Evolutionary conservation across 2,888 invertebrate genomes (phyloP).

Genomic region (Fabriciana adippe): DNA sequence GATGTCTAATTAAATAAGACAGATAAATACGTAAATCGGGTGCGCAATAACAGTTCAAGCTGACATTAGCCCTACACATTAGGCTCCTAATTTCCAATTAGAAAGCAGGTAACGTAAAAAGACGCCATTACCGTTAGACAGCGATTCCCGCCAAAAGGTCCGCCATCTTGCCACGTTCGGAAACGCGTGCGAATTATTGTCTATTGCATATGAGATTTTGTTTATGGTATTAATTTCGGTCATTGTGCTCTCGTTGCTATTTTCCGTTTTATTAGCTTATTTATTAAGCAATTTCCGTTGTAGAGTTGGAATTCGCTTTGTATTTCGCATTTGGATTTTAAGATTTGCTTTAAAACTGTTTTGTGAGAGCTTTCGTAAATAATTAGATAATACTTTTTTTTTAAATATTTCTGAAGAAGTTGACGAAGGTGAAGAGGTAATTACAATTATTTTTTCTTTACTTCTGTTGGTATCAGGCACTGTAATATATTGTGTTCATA

Average conservation of each 20-base stretch:
- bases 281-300: constrained; percentile 49
- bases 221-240: constrained; percentile 80
- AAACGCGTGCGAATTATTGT: constrained; percentile 79
- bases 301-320: constrained; percentile 34
- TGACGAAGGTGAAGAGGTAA: no score
- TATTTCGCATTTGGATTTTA: constrained; percentile 27
- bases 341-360: constrained; percentile 18
- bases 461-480: no score
- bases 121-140: constrained; percentile 71
- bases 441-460: no score
- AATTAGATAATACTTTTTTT: background rate
- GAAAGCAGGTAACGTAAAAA: constrained; percentile 81
- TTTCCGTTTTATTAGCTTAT: constrained; percentile 47
- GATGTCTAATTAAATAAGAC: constrained; percentile 59
- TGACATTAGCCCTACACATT: constrained; percentile 75
- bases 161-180: constrained; percentile 67
- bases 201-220: constrained; percentile 78
- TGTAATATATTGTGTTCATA: no score
- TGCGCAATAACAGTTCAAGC: constrained; percentile 67
- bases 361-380: constrained; percentile 4
- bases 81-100: constrained; percentile 78
- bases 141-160: constrained; percentile 74
- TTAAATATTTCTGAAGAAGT: no score
- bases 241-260: constrained; percentile 59
- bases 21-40: constrained; percentile 69